Base-by-base conservation (phyloP, 2,888 invertebrate species). In the Eupithecia centaureata region DNA sequence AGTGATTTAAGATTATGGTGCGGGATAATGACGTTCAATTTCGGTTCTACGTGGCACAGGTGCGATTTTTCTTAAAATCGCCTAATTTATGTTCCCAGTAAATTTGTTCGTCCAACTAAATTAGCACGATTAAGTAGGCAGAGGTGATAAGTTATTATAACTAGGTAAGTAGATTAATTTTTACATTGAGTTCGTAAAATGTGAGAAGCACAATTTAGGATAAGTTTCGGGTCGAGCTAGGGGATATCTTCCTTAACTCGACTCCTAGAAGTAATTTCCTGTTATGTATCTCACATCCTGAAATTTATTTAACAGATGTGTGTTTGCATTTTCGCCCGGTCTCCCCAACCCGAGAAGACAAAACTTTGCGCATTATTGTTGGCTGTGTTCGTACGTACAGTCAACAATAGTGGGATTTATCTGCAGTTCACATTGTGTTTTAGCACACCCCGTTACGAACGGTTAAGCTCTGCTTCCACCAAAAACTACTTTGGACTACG, bases 1-100 rank as follows among this genome's bases (percentile, higher is more conserved):
- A 88, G 92, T 91, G 91, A 92, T 92, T 92, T 92, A 92, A 91
- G 92, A 91, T 92, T 91, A 92, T 92, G 89, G 91, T 88, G 83
- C 83, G 91, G 91, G 90, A 91, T 92, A 92, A 92, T 90, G 82
- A 89, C 88, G 82, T 85, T 88, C 91, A 90, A 90, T 91, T 89
- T 88, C 86, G 85, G 86, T 84, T 81, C 83, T 80, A 82, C 83
- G 83, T 77, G 82, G 84, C 87, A 84, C 91, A 91, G 92, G 90
- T 90, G 90, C 86, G 83, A 81, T 87, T 87, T 89, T 88, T 89
- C 84, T 86, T 86, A 85, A 88, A 90, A 87, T 87, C 85, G 80
- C 73, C 71, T 82, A 85, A 88, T 88, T 88, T 88, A 88, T 86
- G 80, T 76, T 73, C 75, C 67, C 73, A 75, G 79, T 83, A 84